These are phyloP conservation scores for Invenusta paracnida DNA, from an alignment of 2,888 invertebrate genomes.

Conservation along the genomic window DNA sequence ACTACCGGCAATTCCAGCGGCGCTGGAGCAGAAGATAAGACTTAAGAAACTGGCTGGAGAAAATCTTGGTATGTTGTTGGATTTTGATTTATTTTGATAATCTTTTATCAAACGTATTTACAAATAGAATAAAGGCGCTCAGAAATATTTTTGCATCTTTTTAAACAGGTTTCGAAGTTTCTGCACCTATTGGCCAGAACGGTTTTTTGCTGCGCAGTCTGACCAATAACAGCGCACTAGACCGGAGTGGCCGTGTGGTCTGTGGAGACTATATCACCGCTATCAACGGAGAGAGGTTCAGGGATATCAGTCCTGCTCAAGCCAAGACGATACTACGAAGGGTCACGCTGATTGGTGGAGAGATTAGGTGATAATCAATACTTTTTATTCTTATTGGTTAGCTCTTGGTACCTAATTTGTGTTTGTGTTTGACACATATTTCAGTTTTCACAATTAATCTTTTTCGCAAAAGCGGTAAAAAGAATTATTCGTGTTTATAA, in stretches of 20 bases:
- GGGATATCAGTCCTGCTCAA: background rate
- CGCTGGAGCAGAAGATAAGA: slow-evolving; percentile 30
- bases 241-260: background rate
- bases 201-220: background rate
- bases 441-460: too few relatives aligned
- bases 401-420: too few relatives aligned
- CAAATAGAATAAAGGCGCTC: too few relatives aligned
- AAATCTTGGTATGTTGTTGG: slow-evolving; percentile 3
- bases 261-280: background rate
- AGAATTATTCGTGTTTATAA: too few relatives aligned
- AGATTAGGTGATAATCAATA: background rate
- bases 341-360: background rate
- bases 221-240: background rate
- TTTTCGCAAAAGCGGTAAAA: too few relatives aligned
- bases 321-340: background rate
- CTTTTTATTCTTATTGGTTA: too few relatives aligned
- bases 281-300: background rate
- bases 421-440: too few relatives aligned
- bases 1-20: slow-evolving; percentile 15
- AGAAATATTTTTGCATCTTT: too few relatives aligned
- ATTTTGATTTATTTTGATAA: too few relatives aligned
- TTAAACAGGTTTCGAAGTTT: background rate
- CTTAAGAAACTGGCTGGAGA: slow-evolving; percentile 17
- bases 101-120: too few relatives aligned
- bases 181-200: background rate